Conservation (phyloP, 2,797 vertebrate genomes). For the Orientallactaga sibirica region DNA sequence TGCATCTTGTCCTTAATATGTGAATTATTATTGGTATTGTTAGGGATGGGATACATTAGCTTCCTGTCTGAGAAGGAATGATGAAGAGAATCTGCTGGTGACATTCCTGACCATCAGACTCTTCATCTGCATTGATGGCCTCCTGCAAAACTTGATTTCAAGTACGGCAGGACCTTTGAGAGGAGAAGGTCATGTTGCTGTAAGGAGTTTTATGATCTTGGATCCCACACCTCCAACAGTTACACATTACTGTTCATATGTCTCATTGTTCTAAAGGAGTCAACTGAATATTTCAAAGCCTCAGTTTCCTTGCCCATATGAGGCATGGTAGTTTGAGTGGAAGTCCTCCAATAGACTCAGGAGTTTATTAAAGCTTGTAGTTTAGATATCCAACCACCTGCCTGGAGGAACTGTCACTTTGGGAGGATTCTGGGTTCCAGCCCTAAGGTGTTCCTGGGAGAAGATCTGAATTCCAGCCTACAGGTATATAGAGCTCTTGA, state of each 20-base stretch:
- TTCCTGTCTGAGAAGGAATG: constrained; percentile 7
- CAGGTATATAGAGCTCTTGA: no score
- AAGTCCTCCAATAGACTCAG: no score
- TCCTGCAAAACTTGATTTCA: not conserved
- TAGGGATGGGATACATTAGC: not conserved
- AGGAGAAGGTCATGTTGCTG: not conserved
- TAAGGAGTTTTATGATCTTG: not conserved
- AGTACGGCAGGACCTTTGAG: not conserved
- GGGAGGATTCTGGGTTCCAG: no score
- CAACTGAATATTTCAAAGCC: not conserved
- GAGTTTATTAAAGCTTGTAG: no score
- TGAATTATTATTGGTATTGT: not conserved
- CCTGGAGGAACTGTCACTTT: no score
- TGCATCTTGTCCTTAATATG: constrained; percentile 2
- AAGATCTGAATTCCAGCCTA: no score
- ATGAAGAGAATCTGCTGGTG: not conserved
- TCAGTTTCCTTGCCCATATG: not conserved
- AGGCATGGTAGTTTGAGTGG: no score
- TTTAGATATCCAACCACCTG: no score
- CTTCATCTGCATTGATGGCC: not conserved
- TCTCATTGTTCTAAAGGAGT: no score
- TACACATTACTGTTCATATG: not conserved
- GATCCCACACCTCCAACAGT: not conserved
- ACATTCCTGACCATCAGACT: not conserved
- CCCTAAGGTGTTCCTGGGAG: no score